Base-by-base conservation (phyloP, 2,888 invertebrate genomes). In the Argyra leucocephala region DNA sequence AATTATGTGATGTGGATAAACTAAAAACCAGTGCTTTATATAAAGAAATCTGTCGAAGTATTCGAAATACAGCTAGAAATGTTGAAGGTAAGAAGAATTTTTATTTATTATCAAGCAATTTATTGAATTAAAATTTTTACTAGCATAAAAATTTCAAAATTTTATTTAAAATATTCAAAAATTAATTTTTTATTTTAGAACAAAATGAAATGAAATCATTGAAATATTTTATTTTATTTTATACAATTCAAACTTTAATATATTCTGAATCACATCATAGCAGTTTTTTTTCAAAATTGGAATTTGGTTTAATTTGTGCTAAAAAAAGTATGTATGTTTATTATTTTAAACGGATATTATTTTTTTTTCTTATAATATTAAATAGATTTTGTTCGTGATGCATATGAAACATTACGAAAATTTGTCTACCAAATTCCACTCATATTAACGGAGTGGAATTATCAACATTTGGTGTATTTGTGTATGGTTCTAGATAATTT, bases 1-100 rank as follows among this genome's bases (percentile, higher is more conserved):
- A 18, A 15, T 5, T 2, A 18, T 48, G 66, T 18, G 71, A 66
- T 6, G 71, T 72, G 4, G 74, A 70, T n/a, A 77, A 75, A 21
- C 72, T 69, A 22, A 66, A 67, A 4, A 65, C 66, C 57, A 67
- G 68, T 37, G 67, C 67, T 59, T 64, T 21, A 18, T 65, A 61
- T 57, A 65, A 65, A 22, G 69, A 66, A 15, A 48, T 48, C 2
- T 48, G 48, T n/a, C 12, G 18, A n/a, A 48, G 48, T 48, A 18
- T 48, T 12, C 7, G 48, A 48, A 48, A 48, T 48, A 48, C 48
- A 2, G n/a, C 15, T 18, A 9, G 48, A 48, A 18, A 4, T 2
- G 18, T 48, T 48, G 15, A 15, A 48, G 48, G 48, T 48, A 48
- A 12, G 5, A 7, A 31, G 10, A 48, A 9, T 26, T 26, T 26